phyloP scores from a whole-genome alignment of 1,140 invertebrate species.

The Brachystomella parvula region DNA sequence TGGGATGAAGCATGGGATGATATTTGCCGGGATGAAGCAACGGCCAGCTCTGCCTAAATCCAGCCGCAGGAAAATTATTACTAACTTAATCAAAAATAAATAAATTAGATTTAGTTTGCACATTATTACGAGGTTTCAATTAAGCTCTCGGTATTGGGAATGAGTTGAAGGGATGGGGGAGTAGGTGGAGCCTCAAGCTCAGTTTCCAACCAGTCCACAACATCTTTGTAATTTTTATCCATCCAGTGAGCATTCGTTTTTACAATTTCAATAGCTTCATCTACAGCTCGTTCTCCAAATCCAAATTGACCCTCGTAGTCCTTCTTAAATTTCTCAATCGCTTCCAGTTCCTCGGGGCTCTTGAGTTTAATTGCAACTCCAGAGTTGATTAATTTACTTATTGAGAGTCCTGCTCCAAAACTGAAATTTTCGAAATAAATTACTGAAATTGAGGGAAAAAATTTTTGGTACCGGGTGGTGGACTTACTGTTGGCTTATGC shows the following conservation, averaged over 20 bases:
- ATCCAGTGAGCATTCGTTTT: conserved; percentile 73
- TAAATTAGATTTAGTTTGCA: background rate
- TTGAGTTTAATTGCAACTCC: conserved; percentile 58
- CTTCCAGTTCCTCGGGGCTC: conserved; percentile 60
- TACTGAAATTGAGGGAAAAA: background rate
- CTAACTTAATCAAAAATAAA: background rate
- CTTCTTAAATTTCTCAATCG: conserved; percentile 52
- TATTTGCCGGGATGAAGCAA: too few species aligned
- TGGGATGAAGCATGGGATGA: too few species aligned
- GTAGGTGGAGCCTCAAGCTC: background rate
- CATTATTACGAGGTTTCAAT: background rate
- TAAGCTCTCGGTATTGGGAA: background rate
- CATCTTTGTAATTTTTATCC: conserved; percentile 60
- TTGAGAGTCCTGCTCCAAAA: conserved; percentile 58
- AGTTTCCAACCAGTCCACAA: conserved; percentile 59
- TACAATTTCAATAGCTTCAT: conserved; percentile 67
- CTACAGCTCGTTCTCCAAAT: conserved; percentile 54
- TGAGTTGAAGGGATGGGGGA: background rate
- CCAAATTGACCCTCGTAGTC: conserved; percentile 47
- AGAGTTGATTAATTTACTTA: conserved; percentile 62
- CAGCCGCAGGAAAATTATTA: too few species aligned
- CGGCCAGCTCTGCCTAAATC: too few species aligned
- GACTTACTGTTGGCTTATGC: conserved; percentile 31
- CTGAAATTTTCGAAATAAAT: conserved; percentile 45
- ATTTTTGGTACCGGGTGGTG: background rate